These are phyloP conservation scores for Pseudonaja textilis DNA, from an alignment of 2,113 vertebrate genomes.

Conservation along the genomic window DNA sequence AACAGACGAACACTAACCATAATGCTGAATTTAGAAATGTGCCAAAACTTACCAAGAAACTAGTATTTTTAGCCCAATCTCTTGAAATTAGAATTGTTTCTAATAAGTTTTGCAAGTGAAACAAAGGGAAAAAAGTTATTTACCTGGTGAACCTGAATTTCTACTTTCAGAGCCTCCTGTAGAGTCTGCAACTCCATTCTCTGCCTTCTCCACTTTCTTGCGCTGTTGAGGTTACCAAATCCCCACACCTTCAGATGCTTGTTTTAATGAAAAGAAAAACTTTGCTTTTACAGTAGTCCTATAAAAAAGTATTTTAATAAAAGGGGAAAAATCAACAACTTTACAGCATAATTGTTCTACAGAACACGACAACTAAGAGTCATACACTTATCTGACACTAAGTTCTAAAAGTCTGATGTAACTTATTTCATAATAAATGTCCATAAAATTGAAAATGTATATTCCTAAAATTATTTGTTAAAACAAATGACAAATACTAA, in stretches of 20 bases:
- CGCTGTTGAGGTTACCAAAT: conserved; percentile 65
- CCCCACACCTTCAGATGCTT: conserved; percentile 66
- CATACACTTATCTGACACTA: neutral
- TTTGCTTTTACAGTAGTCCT: conserved; percentile 63
- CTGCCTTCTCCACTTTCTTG: conserved; percentile 76
- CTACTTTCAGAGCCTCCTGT: conserved; percentile 98
- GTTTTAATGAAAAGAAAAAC: conserved; percentile 54
- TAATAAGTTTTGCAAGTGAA: neutral
- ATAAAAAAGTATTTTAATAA: conserved; percentile 43
- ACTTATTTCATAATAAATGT: neutral
- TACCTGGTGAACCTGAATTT: conserved; percentile 99
- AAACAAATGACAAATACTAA: neutral
- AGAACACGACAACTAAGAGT: neutral
- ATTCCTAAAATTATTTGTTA: neutral
- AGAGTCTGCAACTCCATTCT: conserved; percentile 99
- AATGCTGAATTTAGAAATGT: conserved; percentile 26
- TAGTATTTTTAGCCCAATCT: conserved; percentile 23
- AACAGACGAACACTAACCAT: neutral
- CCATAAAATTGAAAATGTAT: neutral
- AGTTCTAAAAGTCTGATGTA: neutral
- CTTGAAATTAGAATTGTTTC: conserved; percentile 29
- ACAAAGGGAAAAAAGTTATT: conserved; percentile 39
- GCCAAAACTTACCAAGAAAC: conserved; percentile 19
- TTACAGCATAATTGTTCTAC: neutral
- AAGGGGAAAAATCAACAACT: neutral